phyloP scores from a whole-genome alignment of 2,888 invertebrate genomes.

The Adela reaumurella region DNA sequence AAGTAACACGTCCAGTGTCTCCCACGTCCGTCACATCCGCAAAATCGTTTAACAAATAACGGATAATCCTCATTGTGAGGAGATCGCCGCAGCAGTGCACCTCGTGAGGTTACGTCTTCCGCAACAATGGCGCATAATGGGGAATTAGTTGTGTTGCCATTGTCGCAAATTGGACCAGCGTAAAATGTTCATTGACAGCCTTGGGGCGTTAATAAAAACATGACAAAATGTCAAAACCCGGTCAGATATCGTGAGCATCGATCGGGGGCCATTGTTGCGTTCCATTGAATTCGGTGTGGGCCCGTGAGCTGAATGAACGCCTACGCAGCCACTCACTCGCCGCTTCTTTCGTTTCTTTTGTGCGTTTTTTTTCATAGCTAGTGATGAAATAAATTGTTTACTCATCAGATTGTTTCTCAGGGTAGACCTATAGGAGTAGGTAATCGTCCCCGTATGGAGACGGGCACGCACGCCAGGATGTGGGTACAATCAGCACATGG shows the following conservation, averaged over 20 bases:
- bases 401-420: slow-evolving; percentile 30
- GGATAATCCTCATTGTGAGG: slow-evolving; percentile 46
- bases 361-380: background rate
- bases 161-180: slow-evolving; percentile 45
- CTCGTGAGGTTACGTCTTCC: slow-evolving; percentile 36
- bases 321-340: slow-evolving; percentile 26
- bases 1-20: background rate
- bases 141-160: slow-evolving; percentile 46
- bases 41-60: slow-evolving; percentile 48
- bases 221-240: slow-evolving; percentile 54
- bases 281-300: slow-evolving; percentile 49
- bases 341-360: background rate
- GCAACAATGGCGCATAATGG: slow-evolving; percentile 32
- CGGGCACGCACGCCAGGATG: background rate
- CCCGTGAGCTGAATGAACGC: slow-evolving; percentile 20
- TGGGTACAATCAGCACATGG: background rate
- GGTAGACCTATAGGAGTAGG: background rate
- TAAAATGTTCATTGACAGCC: slow-evolving; percentile 41
- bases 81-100: slow-evolving; percentile 13
- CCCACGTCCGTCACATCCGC: slow-evolving; percentile 5
- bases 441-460: background rate
- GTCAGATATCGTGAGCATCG: slow-evolving; percentile 48
- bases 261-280: slow-evolving; percentile 41
- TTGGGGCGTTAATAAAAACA: slow-evolving; percentile 47
- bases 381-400: slow-evolving; percentile 28